Evolutionary conservation across 1,140 invertebrate genomes (phyloP).

Genomic region (Rhyzopertha dominica): DNA sequence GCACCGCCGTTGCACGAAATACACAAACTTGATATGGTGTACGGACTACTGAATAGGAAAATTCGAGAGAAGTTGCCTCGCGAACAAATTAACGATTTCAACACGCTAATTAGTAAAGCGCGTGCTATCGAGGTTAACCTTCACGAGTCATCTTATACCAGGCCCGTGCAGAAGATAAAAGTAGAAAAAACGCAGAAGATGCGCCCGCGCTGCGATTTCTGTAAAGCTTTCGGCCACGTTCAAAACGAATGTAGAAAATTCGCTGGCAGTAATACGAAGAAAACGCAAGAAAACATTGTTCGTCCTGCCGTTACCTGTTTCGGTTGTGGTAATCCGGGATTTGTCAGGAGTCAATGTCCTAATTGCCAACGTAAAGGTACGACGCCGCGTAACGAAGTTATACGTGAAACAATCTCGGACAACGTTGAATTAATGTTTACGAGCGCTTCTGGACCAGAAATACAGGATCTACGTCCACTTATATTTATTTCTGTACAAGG

Average conservation of each 20-base stretch:
- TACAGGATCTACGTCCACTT: background rate
- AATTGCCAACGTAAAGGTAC: background rate
- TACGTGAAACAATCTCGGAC: background rate
- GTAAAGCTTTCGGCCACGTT: slow-evolving; percentile 2
- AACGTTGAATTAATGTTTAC: background rate
- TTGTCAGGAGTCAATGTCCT: background rate
- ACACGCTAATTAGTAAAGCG: slow-evolving; percentile 7
- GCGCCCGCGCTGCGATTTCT: background rate
- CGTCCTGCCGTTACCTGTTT: background rate
- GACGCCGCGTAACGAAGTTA: background rate
- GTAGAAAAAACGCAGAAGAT: background rate
- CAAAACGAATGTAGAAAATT: slow-evolving; percentile 11
- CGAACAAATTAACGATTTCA: slow-evolving; percentile 10
- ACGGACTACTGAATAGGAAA: slow-evolving; percentile 16
- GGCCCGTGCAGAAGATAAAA: too few species aligned
- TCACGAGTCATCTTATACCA: background rate
- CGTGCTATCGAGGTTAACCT: slow-evolving; percentile 3
- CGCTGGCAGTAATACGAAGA: background rate
- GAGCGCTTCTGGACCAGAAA: background rate
- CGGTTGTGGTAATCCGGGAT: slow-evolving; percentile 1
- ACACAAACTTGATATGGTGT: slow-evolving; percentile 20
- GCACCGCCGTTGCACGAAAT: slow-evolving; percentile 10
- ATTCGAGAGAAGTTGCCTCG: slow-evolving; percentile 17
- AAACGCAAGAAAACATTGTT: background rate
- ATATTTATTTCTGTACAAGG: background rate